Evolutionary conservation across 2,113 vertebrate species (phyloP), one percentile per base, ranked within the genome.

Genomic region (Grammomys surdaster): DNA sequence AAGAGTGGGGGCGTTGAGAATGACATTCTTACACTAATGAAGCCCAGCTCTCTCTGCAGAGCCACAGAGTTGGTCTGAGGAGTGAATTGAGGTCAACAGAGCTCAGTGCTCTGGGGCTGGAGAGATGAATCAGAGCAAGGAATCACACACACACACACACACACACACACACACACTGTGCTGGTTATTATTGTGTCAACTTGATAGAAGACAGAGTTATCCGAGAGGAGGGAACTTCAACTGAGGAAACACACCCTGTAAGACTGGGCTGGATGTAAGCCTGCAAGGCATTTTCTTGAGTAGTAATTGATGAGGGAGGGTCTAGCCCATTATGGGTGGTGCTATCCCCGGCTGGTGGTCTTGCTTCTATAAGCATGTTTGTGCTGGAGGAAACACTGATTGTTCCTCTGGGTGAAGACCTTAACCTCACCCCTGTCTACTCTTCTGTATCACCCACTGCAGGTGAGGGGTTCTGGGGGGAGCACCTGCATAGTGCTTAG

Each of bases 21-120:
- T 51, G 60, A 60, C 40, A 43, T 67, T 94, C 93, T 84, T 3
- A 43, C 81, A 46, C 54, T 75, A 72, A 88, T 16, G 51, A 54
- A 51, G 51, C 31, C 51, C 17, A 33, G 36, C 84, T 94, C 19
- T 89, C 91, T 96, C 93, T 87, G 88, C 10, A n/a, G 90, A 93
- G 65, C 88, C 22, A 9, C 12, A 19, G 5, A 2, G 33, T 88
- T 95, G 85, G 40, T 96, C 94, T 95, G 86, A 97, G 95, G 96
- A 70, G 67, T 84, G 93, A 96, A 95, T 56, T 93, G 76, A 95
- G 92, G 91, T 97, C 96, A 31, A 31, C 88, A 48, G 31, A 80
- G 95, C 33, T 33, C 16, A 85, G n/a, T 65, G 58, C 7, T 40
- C 36, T 77, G 72, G 58, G 78, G 81, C 8, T 85, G 26, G 58